Evolutionary conservation across 2,888 invertebrate genomes (phyloP), one percentile per base, ranked within the genome.

Genomic region (Scaptomyza caliginosa): DNA sequence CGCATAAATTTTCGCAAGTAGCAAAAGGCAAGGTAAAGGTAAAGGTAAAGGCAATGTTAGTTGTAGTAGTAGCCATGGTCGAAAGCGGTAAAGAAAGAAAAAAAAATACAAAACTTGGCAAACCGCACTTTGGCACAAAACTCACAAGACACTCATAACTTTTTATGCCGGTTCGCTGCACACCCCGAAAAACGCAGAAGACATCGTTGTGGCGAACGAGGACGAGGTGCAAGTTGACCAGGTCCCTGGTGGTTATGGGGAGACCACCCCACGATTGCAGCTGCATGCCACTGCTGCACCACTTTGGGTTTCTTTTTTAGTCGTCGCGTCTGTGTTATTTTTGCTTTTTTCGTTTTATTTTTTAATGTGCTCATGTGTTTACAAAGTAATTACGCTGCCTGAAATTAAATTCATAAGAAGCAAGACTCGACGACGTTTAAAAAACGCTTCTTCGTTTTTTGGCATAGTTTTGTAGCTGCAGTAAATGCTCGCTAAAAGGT

Each of bases 341-440:
- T 57, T 40, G 38, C 55, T 71, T 70, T 50, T 54, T 45, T 62
- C 57, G 54, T 66, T 45, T 65, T 72, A 67, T 50, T 16, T 42
- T 58, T 60, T 71, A 28, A 71, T 77, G n/a, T n/a, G 72, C 87
- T 85, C 88, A 88, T 84, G 86, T 87, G 86, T 88, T 89, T 87
- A 88, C 86, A 88, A 87, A 89, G 86, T 87, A 88, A 89, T 87
- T 87, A 88, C 85, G 89, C 77, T 76, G 89, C 77, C 86, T 86
- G 76, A 87, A 88, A 88, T 88, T 86, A 88, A 87, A 87, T 89
- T 89, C 86, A 86, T 77, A 84, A 88, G 89, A 86, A 86, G 70
- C 88, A 84, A 86, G 72, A 62, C 59, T 50, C 63, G 65, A 49
- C 55, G 57, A 60, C 84, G 66, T 86, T 81, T 84, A 86, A 84